Evolutionary conservation across 2,797 vertebrate species (phyloP), one percentile per base, ranked within the genome.

Genomic region (Spheniscus humboldti): DNA sequence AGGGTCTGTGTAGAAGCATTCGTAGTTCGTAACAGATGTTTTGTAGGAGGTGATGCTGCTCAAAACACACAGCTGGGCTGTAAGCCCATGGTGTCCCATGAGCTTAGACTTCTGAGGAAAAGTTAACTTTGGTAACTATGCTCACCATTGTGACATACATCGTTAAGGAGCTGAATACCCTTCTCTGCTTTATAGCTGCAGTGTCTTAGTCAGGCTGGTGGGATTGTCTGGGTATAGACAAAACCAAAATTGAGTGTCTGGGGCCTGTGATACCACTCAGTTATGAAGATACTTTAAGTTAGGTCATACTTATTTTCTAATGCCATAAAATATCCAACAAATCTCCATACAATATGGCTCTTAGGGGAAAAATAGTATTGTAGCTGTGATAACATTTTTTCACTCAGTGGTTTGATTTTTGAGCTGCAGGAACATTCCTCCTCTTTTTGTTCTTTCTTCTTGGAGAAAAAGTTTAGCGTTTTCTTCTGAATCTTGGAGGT

Each of bases 271-370:
- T 57, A 20, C 8, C 13, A 14, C 33, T 53, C 16, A 20, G 13
- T 71, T 76, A 14, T 6, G 10, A 45, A 27, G 27, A 2, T 28
- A 31, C 27, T n/a, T 41, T 30, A 43, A 59, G 9, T 76, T 74
- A 45, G n/a, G 39, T 50, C 10, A 13, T 53, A 22, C 8, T 81
- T 50, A 15, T 3, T 71, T 83, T 68, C 25, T 45, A 37, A 69
- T 57, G 10, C 56, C 15, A 7, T 66, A 19, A 71, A 64, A 41
- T 76, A 52, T 3, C 35, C 11, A 74, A 6, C 12, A 52, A 6
- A 15, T 53, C 33, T 59, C 9, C 9, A 7, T 41, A 19, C 5
- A 28, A 4, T 7, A 0, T 39, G n/a, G 6, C 13, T 48, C 6
- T 64, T 39, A 5, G 6, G 7, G 13, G 6, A 3, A 2, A 8